A percentile compares a stretch with the other conserved stretches of the same genome.
Conservation (phyloP, 1,140 invertebrate genomes). For the Apolygus lucorum region DNA sequence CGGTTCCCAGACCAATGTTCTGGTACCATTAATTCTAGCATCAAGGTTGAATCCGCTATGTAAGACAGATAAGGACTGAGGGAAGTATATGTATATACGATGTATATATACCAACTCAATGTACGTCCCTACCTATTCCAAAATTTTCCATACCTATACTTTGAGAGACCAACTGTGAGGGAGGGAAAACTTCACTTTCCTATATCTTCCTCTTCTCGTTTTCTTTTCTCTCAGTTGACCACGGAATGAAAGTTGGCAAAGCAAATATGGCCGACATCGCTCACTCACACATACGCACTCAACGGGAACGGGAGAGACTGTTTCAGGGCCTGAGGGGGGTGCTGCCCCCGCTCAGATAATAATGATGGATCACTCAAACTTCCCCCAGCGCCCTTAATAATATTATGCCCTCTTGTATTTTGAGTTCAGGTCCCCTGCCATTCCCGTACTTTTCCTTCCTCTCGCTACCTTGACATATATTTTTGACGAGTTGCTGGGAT, state of each 20-base stretch:
- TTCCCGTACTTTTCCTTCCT: background rate
- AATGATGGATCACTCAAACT: background rate
- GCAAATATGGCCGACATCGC: background rate
- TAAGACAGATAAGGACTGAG: no score
- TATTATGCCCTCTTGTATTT: background rate
- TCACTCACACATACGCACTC: background rate
- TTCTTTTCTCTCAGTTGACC: no score
- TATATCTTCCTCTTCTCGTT: no score
- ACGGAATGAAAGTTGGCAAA: background rate
- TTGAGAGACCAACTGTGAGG: no score
- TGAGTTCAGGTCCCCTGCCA: background rate
- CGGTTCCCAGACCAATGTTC: no score
- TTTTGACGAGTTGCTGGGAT: background rate
- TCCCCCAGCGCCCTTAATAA: background rate
- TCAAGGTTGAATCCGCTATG: no score
- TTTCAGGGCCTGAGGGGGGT: background rate
- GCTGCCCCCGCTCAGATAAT: background rate
- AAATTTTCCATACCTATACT: no score
- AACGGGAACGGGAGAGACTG: background rate
- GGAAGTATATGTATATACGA: no score
- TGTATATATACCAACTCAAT: no score
- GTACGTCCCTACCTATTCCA: no score
- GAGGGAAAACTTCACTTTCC: no score
- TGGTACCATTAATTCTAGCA: no score
- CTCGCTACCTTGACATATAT: background rate